Conservation (phyloP, 2,888 invertebrate genomes). For the Willowsia nigromaculata region DNA sequence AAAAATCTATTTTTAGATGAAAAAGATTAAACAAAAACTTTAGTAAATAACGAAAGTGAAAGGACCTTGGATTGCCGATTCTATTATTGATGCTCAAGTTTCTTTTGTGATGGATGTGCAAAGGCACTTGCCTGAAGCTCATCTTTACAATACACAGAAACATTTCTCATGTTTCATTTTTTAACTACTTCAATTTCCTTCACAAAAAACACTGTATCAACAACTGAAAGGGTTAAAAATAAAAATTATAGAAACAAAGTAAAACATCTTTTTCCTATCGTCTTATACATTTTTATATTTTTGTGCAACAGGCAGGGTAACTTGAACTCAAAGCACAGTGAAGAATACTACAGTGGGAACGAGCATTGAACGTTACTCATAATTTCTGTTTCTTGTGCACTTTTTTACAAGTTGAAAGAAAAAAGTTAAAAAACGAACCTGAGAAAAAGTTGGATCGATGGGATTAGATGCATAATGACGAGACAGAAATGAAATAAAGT, state of each 20-base stretch:
- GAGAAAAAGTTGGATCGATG: constrained; percentile 5
- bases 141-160: not conserved
- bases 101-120: constrained; percentile 12
- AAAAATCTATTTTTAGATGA: constrained; percentile 50
- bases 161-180: constrained; percentile 15
- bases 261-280: not conserved
- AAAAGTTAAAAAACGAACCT: constrained; percentile 38
- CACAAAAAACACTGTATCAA: not conserved
- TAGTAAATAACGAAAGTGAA: constrained; percentile 64
- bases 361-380: not conserved
- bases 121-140: constrained; percentile 10
- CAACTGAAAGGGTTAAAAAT: constrained; percentile 16
- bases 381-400: not conserved
- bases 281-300: not conserved
- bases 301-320: constrained; percentile 11
- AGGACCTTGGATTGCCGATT: constrained; percentile 42
- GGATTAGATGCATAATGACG: constrained; percentile 26
- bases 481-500: constrained; percentile 42
- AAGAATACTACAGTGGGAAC: not conserved
- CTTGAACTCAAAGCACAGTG: not conserved
- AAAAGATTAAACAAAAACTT: constrained; percentile 40
- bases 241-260: not conserved
- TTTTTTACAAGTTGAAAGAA: constrained; percentile 1
- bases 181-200: not conserved
- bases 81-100: constrained; percentile 5